These are phyloP conservation scores for Andrena camellia DNA, from an alignment of 2,888 invertebrate species.

Conservation along the genomic window DNA sequence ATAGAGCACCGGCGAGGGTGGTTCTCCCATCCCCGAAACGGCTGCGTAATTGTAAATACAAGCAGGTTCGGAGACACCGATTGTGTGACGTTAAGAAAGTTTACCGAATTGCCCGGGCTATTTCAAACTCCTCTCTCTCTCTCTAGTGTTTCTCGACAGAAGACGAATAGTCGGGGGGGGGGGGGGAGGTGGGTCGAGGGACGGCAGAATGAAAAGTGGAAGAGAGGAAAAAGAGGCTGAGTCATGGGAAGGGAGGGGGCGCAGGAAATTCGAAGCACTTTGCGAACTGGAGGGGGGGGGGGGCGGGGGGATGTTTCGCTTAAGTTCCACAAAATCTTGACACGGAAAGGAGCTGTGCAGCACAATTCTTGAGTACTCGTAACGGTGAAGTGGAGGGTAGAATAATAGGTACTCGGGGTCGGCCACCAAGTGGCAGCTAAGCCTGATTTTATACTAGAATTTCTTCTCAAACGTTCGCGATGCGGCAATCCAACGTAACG, in stretches of 20 bases:
- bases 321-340: constrained; percentile 57
- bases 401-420: constrained; percentile 58
- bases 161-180: not conserved
- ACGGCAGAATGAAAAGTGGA: not conserved
- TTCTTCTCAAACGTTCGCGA: constrained; percentile 31
- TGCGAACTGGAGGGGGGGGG: constrained; percentile 10
- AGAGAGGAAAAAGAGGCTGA: not conserved
- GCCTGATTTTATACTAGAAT: constrained; percentile 43
- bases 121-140: not conserved
- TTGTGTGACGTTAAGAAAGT: not conserved
- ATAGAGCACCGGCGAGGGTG: not conserved
- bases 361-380: constrained; percentile 58
- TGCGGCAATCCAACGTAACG: not conserved
- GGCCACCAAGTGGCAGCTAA: constrained; percentile 50
- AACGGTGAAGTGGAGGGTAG: constrained; percentile 46
- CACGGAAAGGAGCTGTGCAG: constrained; percentile 58
- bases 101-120: not conserved
- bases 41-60: not conserved
- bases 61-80: too few relatives aligned
- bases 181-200: not conserved
- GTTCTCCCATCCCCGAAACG: not conserved
- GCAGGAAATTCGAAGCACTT: constrained; percentile 42
- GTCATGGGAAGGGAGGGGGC: not conserved
- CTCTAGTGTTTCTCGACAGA: not conserved
- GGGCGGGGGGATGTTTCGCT: constrained; percentile 45